A percentile compares a stretch with the other conserved stretches of the same genome.
These are phyloP conservation scores for Eupithecia pulchellata DNA, from an alignment of 2,888 invertebrate species.

Conservation along the genomic window DNA sequence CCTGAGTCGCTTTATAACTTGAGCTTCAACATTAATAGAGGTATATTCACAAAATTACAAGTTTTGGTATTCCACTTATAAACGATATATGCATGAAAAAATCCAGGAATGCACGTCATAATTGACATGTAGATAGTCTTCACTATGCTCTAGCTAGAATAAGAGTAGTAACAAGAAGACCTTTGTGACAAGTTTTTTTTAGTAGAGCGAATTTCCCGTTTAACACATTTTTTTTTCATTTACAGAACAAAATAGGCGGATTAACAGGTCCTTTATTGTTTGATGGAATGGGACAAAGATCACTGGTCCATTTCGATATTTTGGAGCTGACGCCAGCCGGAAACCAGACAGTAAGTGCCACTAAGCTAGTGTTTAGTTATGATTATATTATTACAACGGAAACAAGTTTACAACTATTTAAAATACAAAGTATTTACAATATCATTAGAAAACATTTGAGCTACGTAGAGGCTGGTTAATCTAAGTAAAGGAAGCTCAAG, in stretches of 20 bases:
- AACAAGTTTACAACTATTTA: no score
- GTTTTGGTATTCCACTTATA: no score
- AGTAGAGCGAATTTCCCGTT: no score
- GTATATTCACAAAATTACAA: no score
- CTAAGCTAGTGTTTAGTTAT: background rate
- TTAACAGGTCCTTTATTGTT: constrained; percentile 91
- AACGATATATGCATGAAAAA: no score
- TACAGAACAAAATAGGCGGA: constrained; percentile 87
- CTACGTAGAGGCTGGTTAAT: background rate
- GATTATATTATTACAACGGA: background rate
- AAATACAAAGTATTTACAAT: background rate
- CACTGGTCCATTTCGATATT: constrained; percentile 88
- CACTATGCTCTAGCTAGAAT: background rate
- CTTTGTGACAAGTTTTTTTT: background rate
- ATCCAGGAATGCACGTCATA: no score
- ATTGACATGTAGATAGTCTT: no score
- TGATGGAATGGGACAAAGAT: constrained; percentile 90
- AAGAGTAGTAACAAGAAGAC: background rate
- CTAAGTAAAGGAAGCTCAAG: background rate
- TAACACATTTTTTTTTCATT: no score
- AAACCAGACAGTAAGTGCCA: constrained; percentile 78
- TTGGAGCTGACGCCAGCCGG: constrained; percentile 88
- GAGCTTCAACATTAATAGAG: no score
- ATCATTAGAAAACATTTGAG: background rate
- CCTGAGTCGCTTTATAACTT: no score